Conservation (phyloP, 92 coral and sea anemone genomes). For the Bergia puertoricense region DNA sequence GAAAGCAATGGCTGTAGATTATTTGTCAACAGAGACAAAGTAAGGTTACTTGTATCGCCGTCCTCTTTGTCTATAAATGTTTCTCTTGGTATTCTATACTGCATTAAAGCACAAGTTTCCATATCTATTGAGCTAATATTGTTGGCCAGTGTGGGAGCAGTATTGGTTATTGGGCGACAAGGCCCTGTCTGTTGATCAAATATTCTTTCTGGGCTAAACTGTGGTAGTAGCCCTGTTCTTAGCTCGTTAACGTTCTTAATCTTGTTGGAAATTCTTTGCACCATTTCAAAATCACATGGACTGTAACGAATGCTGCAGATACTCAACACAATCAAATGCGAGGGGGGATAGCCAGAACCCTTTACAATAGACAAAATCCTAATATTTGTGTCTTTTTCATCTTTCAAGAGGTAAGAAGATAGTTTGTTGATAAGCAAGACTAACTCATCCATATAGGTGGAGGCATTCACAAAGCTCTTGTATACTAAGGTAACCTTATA, state of each 20-base stretch:
- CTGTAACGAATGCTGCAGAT: conserved; percentile 9
- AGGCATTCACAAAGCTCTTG: conserved; percentile 7
- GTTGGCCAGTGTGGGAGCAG: conserved; percentile 17
- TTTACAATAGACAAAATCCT: conserved; percentile 18
- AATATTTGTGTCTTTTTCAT: not conserved
- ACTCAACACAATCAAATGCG: conserved; percentile 31
- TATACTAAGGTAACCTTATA: conserved; percentile 33
- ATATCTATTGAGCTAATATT: not conserved
- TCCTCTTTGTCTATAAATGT: conserved; percentile 50
- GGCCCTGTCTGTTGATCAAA: conserved; percentile 43
- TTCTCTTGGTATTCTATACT: conserved; percentile 33
- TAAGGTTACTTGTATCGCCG: conserved; percentile 46
- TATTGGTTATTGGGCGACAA: conserved; percentile 23
- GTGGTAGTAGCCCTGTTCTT: conserved; percentile 29
- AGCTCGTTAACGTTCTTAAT: conserved; percentile 15
- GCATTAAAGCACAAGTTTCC: not conserved
- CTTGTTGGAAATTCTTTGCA: conserved; percentile 23
- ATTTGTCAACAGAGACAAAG: conserved; percentile 43
- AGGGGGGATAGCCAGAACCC: conserved; percentile 36
- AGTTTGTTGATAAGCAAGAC: conserved; percentile 19
- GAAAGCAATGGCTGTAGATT: conserved; percentile 27
- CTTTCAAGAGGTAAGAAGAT: conserved; percentile 1
- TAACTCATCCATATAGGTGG: conserved; percentile 25
- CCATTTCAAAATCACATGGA: conserved; percentile 11
- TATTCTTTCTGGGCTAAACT: conserved; percentile 6